These are phyloP conservation scores for Nephila pilipes DNA, from an alignment of 1,140 invertebrate species.

Conservation along the genomic window DNA sequence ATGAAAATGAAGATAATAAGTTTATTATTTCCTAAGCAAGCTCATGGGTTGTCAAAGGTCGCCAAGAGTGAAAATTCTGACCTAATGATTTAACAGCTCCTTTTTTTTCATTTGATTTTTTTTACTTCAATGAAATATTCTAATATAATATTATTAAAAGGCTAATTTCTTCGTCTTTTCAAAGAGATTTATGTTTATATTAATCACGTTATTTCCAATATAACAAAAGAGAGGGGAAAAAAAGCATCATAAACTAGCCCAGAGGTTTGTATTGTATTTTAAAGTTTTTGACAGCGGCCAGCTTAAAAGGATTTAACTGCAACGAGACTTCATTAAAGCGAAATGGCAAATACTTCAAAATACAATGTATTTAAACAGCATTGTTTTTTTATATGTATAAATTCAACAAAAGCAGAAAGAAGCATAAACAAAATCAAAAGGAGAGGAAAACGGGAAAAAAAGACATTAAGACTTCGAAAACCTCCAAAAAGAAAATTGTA, in stretches of 20 bases:
- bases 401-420: neutral
- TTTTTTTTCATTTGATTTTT: no score
- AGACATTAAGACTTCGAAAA: neutral
- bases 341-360: neutral
- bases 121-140: no score
- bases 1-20: no score
- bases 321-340: neutral
- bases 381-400: neutral
- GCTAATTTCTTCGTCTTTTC: no score
- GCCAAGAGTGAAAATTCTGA: no score
- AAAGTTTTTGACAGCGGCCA: neutral
- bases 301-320: neutral
- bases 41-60: no score
- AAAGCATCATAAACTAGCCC: neutral
- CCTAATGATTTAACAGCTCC: no score
- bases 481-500: neutral
- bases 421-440: neutral
- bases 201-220: no score
- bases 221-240: neutral
- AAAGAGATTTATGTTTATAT: no score
- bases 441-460: no score
- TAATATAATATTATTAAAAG: no score
- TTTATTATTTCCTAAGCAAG: no score
- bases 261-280: neutral
- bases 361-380: neutral